Evolutionary conservation across 2,113 vertebrate genomes (phyloP).

Genomic region (Antennarius striatus): DNA sequence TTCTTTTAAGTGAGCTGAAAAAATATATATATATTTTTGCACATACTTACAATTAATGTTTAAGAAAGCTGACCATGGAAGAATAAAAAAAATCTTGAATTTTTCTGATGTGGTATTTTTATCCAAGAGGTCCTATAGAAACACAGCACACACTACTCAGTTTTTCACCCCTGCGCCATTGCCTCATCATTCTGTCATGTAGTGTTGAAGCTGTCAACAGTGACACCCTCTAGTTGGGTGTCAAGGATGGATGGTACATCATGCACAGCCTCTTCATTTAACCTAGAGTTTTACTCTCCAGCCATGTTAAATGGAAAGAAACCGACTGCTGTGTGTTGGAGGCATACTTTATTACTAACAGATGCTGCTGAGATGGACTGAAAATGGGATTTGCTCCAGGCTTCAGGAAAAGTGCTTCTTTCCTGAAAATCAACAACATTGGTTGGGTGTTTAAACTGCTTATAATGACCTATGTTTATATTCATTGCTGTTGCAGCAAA

Average conservation of each 20-base stretch:
- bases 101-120: slow-evolving; percentile 42
- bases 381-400: slow-evolving; percentile 18
- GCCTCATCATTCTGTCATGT: slow-evolving; percentile 61
- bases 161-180: slow-evolving; percentile 54
- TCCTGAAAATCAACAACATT: neutral
- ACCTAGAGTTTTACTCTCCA: slow-evolving; percentile 44
- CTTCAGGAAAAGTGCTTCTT: neutral
- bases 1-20: neutral
- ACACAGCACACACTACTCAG: slow-evolving; percentile 31
- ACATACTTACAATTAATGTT: slow-evolving; percentile 16
- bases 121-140: slow-evolving; percentile 44
- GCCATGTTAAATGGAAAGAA: slow-evolving; percentile 50
- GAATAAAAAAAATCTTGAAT: neutral
- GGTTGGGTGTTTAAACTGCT: neutral
- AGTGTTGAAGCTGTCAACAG: slow-evolving; percentile 61
- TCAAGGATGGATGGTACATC: slow-evolving; percentile 54
- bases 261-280: slow-evolving; percentile 51
- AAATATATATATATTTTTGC: neutral
- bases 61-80: slow-evolving; percentile 11
- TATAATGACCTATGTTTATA: neutral
- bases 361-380: slow-evolving; percentile 37
- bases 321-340: slow-evolving; percentile 27
- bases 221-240: slow-evolving; percentile 57
- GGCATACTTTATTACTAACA: slow-evolving; percentile 51
- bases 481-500: neutral